phyloP scores from a whole-genome alignment of 2,888 invertebrate species.

The Megalurothrips usitatus region DNA sequence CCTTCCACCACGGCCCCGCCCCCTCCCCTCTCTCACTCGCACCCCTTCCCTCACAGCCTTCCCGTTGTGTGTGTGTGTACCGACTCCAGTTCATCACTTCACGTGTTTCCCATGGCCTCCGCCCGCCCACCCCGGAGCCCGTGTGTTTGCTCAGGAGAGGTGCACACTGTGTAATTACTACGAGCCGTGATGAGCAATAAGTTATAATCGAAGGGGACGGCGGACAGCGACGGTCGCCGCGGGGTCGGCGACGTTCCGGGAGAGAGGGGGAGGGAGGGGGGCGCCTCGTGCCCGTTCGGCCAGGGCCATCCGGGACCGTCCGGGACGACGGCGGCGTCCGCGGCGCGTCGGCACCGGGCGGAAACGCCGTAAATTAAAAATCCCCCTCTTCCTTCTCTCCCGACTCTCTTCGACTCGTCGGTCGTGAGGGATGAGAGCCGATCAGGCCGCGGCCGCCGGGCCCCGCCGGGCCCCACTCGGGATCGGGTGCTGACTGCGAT shows the following conservation, averaged over 20 bases:
- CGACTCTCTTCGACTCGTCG: no score
- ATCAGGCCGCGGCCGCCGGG: no score
- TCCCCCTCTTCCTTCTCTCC: not conserved
- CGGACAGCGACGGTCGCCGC: no score
- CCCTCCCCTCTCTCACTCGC: not conserved
- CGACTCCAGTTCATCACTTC: not conserved
- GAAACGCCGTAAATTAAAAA: conserved; percentile 12
- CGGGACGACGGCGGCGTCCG: no score
- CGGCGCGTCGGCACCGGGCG: not conserved
- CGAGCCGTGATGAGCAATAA: not conserved
- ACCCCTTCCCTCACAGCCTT: not conserved
- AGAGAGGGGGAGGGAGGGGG: no score
- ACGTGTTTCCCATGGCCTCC: not conserved
- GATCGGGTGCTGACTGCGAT: not conserved
- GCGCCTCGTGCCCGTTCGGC: no score
- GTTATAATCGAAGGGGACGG: not conserved
- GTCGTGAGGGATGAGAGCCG: no score
- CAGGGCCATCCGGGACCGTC: no score
- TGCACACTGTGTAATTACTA: not conserved
- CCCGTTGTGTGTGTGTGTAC: not conserved
- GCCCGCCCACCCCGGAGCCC: not conserved
- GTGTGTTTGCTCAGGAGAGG: not conserved
- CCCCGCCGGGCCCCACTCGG: no score
- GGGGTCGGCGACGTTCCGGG: no score
- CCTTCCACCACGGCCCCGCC: not conserved